Conservation (phyloP, 2,113 vertebrate genomes). For the Trogon melanurus region DNA sequence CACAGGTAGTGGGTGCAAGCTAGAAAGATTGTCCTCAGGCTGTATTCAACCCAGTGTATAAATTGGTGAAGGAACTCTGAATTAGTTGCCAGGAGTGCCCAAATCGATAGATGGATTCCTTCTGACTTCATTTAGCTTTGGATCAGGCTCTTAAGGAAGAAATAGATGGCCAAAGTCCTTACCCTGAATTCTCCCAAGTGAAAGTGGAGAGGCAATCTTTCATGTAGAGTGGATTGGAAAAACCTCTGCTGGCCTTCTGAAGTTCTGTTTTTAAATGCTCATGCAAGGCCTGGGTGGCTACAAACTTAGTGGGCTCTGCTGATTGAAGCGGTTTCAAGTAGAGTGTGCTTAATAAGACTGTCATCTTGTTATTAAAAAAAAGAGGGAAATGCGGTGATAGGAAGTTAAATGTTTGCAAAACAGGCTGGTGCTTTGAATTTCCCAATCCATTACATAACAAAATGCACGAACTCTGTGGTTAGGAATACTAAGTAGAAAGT, state of each 20-base stretch:
- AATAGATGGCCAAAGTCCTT: background rate
- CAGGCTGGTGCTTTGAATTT: background rate
- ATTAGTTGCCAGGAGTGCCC: background rate
- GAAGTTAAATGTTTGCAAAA: constrained; percentile 41
- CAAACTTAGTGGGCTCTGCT: background rate
- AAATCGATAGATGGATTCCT: background rate
- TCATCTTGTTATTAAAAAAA: background rate
- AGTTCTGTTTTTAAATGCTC: constrained; percentile 5
- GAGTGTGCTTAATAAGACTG: background rate
- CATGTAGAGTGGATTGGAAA: constrained; percentile 27
- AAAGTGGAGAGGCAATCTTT: constrained; percentile 15
- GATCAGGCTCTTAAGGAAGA: background rate
- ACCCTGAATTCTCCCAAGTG: background rate
- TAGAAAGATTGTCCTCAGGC: background rate
- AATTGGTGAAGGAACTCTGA: background rate
- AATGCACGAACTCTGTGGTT: constrained; percentile 29
- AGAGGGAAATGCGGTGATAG: background rate
- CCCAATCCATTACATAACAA: constrained; percentile 45
- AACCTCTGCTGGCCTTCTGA: constrained; percentile 23
- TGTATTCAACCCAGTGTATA: background rate
- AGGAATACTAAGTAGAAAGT: constrained; percentile 57
- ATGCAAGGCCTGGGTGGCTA: background rate
- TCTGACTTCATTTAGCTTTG: constrained; percentile 18
- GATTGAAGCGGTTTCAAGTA: background rate
- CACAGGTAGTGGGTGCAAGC: background rate